Evolutionary conservation across 2,888 invertebrate species (phyloP), one percentile per base, ranked within the genome.

Genomic region (Cephus nigrinus): DNA sequence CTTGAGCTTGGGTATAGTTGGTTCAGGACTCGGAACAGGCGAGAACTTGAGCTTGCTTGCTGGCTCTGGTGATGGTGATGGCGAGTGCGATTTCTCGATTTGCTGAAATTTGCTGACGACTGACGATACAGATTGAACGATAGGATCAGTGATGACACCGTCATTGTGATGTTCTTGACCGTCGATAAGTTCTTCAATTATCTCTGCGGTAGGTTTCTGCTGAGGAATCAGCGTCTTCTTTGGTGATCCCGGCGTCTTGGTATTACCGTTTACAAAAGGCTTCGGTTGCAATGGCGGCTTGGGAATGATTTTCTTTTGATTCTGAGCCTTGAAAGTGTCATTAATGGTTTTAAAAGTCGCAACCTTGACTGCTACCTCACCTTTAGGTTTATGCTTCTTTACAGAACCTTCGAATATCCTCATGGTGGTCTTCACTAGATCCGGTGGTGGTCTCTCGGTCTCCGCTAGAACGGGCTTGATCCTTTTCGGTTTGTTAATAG

Each of bases 371-470:
- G 95, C 95, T 2, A 95, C 94, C 69, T 94, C 94, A 76, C 93
- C 91, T 73, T 89, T 90, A 1, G 91, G 91, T 78, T 90, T 91
- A 69, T 92, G 78, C 89, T 92, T 86, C 85, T 90, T 85, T 87
- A 92, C 86, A 81, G 92, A 80, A 91, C 81, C 93, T 90, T 98
- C 98, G 92, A 98, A 98, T 88, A 97, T 95, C 88, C 95, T 94
- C 81, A 97, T 94, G 23, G 97, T 96, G 80, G 97, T 95, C 86
- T 96, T 96, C 80, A 98, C 98, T 83, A 97, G 95, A 92, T 98
- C 98, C 1, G 96, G 96, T 31, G 98, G 97, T 2, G 98, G 98
- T 75, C 97, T 93, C 87, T 97, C 97, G 23, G 94, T 94, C 83
- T 95, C 96, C 85, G 94, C 94, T 86, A 96, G 93, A 74, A 95